A percentile compares a stretch with the other conserved stretches of the same genome.
phyloP scores from a whole-genome alignment of 2,113 vertebrate species.

The Carollia perspicillata region DNA sequence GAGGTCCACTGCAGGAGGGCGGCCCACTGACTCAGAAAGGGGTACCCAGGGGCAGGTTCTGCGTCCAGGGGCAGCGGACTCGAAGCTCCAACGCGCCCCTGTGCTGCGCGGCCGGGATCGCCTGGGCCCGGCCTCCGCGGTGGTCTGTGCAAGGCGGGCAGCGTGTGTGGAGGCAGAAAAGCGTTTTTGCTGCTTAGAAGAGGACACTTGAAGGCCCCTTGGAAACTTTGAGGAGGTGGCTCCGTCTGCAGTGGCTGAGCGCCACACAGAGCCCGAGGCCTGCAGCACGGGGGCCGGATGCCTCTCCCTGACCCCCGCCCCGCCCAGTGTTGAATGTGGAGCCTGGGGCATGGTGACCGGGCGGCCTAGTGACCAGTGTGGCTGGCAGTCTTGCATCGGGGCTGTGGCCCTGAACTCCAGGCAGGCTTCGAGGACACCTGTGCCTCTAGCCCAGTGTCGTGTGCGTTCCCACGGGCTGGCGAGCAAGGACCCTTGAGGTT shows the following conservation, averaged over 20 bases:
- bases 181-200: background rate
- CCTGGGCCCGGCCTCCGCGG: background rate
- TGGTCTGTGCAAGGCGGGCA: accelerated
- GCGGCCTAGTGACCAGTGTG: accelerated
- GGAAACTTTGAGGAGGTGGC: accelerated
- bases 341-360: accelerated
- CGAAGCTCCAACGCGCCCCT: accelerated
- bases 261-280: background rate
- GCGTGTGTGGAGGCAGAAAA: accelerated
- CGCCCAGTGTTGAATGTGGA: accelerated
- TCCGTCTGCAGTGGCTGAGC: background rate
- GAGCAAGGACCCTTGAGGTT: background rate
- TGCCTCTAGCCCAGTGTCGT: background rate
- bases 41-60: too few species aligned
- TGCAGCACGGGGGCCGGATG: background rate
- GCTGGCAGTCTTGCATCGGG: accelerated
- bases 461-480: accelerated
- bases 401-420: background rate
- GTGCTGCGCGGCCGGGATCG: accelerated
- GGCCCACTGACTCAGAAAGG: too few species aligned
- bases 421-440: background rate
- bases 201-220: background rate
- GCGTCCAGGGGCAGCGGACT: accelerated
- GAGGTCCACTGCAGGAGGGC: too few species aligned
- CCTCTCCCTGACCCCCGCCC: accelerated